Evolutionary conservation across 92 coral and sea anemone species (phyloP).

Genomic region (Palythoa heliodiscus): DNA sequence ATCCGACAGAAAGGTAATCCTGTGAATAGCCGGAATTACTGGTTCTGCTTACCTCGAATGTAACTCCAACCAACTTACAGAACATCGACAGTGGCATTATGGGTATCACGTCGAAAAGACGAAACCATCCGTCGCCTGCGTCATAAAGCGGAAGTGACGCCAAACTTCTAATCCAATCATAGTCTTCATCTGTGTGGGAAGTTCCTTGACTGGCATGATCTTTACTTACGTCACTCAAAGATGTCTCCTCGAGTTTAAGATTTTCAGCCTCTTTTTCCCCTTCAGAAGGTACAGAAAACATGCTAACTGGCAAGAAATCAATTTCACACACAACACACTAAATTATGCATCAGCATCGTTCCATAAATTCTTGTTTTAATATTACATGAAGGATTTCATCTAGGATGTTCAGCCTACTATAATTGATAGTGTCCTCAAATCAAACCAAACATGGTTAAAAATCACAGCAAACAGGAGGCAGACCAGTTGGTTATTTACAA

Average conservation of each 20-base stretch:
- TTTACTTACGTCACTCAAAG: neutral
- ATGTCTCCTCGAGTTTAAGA: neutral
- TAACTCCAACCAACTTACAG: constrained; percentile 65
- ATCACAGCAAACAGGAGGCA: too few species aligned
- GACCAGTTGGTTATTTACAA: too few species aligned
- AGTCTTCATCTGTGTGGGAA: constrained; percentile 37
- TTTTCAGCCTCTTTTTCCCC: neutral
- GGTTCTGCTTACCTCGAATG: constrained; percentile 55
- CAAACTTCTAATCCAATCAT: constrained; percentile 61
- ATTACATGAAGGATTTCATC: too few species aligned
- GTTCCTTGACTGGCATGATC: neutral
- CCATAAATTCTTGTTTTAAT: too few species aligned
- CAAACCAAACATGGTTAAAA: too few species aligned
- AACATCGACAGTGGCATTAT: constrained; percentile 75
- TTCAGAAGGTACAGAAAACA: neutral
- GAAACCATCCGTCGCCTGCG: constrained; percentile 66
- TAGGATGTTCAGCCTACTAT: too few species aligned
- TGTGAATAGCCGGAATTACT: neutral
- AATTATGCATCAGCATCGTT: too few species aligned
- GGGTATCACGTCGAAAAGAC: constrained; percentile 55
- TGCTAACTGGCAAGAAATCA: neutral
- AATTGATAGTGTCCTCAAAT: too few species aligned
- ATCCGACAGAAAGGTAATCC: neutral
- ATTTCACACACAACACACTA: too few species aligned
- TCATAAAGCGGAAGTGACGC: constrained; percentile 51